Evolutionary conservation across 1,140 invertebrate species (phyloP), one percentile per base, ranked within the genome.

Genomic region (Mamestra configurata): DNA sequence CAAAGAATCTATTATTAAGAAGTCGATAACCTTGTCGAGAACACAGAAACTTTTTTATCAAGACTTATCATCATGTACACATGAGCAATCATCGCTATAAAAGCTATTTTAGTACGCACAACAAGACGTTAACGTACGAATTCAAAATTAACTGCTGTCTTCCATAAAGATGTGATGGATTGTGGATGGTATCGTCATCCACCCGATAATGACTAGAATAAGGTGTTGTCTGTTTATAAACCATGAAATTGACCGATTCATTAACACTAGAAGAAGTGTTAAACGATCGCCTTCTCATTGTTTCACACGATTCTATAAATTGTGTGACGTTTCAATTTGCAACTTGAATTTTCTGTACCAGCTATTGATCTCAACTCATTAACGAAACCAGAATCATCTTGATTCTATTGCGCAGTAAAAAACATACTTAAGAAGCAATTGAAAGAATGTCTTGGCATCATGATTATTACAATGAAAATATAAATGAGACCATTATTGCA

Each of bases 261-360:
- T 88, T 88, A 87, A 83, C 87, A 84, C 72, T 8, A n/a, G 18
- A 57, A 43, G 20, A 73, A 27, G 80, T 81, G 86, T 72, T 82
- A 85, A 85, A 61, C 51, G 53, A 46, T 72, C 27, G 37, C 40
- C 64, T 84, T 81, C 82, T 82, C 70, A 86, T 87, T 86, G 85
- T 86, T 89, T 87, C 76, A 78, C 86, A 86, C 81, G 72, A 80
- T 80, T 70, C 70, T 80, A 53, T 81, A 83, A 86, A 85, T 57
- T 76, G 80, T 81, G 51, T 86, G 85, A 86, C 80, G 80, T 83
- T 79, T 82, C 79, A 76, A 76, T 76, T 76, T 22, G 22, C 72
- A 76, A 64, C 37, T 76, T 49, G n/a, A 57, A 18, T 76, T 27
- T 76, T 61, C 11, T 78, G 73, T 79, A 72, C 64, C n/a, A 81